These are phyloP conservation scores for Stenurella melanura DNA, from an alignment of 2,888 invertebrate genomes.

Conservation along the genomic window DNA sequence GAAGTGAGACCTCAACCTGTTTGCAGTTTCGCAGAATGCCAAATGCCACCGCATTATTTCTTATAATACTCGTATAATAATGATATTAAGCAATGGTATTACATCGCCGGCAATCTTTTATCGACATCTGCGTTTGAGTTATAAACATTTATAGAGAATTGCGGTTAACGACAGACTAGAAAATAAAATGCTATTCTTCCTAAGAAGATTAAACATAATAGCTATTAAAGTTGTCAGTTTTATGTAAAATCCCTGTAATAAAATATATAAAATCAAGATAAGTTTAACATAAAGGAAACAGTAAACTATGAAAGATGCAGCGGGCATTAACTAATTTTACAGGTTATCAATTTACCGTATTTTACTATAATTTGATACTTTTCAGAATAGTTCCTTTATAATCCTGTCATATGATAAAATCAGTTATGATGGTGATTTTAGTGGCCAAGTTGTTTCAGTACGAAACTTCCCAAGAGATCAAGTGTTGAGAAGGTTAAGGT, in stretches of 20 bases:
- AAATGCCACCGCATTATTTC: no score
- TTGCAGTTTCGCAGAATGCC: not conserved
- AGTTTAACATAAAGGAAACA: constrained; percentile 17
- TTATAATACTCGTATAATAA: not conserved
- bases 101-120: not conserved
- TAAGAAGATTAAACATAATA: constrained; percentile 16
- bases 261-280: constrained; percentile 33
- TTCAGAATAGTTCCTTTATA: constrained; percentile 11
- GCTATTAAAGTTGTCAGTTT: constrained; percentile 11
- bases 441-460: not conserved
- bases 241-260: constrained; percentile 23
- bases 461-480: not conserved
- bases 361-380: constrained; percentile 36
- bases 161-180: constrained; percentile 13
- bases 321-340: constrained; percentile 36
- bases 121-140: constrained; percentile 29
- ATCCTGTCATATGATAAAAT: constrained; percentile 16
- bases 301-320: constrained; percentile 9
- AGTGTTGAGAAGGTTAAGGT: constrained; percentile 2
- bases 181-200: constrained; percentile 10
- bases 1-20: not conserved
- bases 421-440: constrained; percentile 23
- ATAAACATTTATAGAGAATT: constrained; percentile 5
- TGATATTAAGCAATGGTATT: not conserved
- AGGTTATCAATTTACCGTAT: constrained; percentile 25